Evolutionary conservation across 2,888 invertebrate genomes (phyloP).

Genomic region (Junonia oenone): DNA sequence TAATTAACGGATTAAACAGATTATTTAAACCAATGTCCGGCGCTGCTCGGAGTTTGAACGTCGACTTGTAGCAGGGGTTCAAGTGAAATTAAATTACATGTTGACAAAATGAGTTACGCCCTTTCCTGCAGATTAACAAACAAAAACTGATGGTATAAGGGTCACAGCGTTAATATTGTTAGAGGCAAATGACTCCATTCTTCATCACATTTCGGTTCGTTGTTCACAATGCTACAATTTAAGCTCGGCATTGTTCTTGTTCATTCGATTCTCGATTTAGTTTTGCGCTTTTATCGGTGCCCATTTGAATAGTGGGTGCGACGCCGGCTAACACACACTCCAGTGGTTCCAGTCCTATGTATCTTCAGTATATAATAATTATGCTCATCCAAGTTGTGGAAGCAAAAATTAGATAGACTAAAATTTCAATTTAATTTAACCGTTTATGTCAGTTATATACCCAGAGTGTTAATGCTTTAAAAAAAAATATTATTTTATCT

Average conservation of each 20-base stretch:
- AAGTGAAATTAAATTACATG: constrained; percentile 76
- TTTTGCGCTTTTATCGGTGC: constrained; percentile 65
- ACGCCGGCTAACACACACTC: constrained; percentile 30
- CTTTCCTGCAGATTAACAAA: constrained; percentile 79
- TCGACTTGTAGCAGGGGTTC: constrained; percentile 54
- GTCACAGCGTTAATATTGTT: constrained; percentile 74
- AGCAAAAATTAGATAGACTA: too few species aligned
- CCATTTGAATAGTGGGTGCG: constrained; percentile 47
- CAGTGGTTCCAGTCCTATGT: constrained; percentile 27
- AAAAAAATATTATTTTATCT: too few species aligned
- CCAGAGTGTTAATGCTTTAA: too few species aligned
- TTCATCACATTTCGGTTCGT: constrained; percentile 54
- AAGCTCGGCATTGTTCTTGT: constrained; percentile 67
- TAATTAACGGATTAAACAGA: constrained; percentile 58
- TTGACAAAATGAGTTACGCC: constrained; percentile 79
- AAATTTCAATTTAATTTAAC: background rate
- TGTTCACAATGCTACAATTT: constrained; percentile 69
- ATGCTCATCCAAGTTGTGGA: too few species aligned
- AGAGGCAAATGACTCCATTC: constrained; percentile 76
- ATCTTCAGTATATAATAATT: too few species aligned
- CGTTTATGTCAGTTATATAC: too few species aligned
- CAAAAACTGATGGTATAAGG: constrained; percentile 77
- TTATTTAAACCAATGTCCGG: constrained; percentile 57
- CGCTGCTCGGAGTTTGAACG: constrained; percentile 45
- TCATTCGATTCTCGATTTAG: constrained; percentile 61